Evolutionary conservation across 2,797 vertebrate genomes (phyloP), one percentile per base, ranked within the genome.

Genomic region (Hippopotamyrus pictus): DNA sequence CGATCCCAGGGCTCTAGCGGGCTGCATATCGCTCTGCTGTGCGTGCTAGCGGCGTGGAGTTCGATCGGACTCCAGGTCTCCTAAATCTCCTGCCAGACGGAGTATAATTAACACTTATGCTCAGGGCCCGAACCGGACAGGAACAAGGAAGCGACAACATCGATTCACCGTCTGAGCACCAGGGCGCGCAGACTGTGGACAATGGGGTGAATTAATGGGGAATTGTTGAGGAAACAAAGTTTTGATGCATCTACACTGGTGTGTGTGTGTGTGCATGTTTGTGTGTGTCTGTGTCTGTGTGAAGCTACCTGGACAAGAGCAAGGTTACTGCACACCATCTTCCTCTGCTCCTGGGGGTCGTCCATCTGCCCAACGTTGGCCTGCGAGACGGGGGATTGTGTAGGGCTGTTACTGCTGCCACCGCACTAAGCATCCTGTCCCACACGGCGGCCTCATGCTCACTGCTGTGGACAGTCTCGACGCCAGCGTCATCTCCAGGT

Each of bases 401-500:
- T 53, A 5, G n/a, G 3, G 48, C 83, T 25, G 25, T 50, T 25
- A 51, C 9, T n/a, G 48, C 83, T 9, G 7, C 22, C 48, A 50
- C 44, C 6, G 44, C 5, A 11, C 48, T 48, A 51, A 48, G 12
- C 51, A 53, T 5, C 29, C 51, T 19, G 86, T 19, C 8, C 11
- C 19, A 53, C 76, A 54, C 25, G 50, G 22, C 46, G 84, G 51
- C n/a, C 4, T 5, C 7, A 88, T 79, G 95, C 97, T 97, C 93
- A 99, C 98, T 89, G 97, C 97, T 41, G 98, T 98, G 59, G 97
- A 99, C 90, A 99, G 96, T 89, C 98, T 96, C 62, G 97, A 98
- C 1, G 98, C 97, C 93, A 99, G 91, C 0, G 97, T 99, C 98
- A 99, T 99, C 93, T 99, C 97, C 91, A 99, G 96, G 93, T 99